Evolutionary conservation across 2,797 vertebrate genomes (phyloP).

Genomic region (Centropyge bicolor): DNA sequence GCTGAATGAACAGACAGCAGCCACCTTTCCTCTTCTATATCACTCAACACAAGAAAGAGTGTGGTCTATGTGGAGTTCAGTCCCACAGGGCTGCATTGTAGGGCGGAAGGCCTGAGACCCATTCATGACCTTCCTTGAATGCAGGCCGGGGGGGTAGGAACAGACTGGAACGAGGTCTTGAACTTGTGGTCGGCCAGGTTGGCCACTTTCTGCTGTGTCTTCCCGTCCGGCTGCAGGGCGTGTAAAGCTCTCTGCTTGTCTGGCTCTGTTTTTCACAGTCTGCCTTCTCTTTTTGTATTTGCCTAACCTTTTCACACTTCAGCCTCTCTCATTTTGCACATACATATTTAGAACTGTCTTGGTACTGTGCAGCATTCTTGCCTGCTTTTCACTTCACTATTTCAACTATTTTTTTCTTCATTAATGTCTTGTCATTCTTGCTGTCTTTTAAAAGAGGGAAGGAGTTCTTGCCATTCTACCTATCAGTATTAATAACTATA

Average conservation of each 20-base stretch:
- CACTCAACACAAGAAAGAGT: conserved; percentile 14
- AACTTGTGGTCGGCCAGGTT: conserved; percentile 16
- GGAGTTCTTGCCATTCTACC: neutral
- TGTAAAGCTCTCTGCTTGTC: neutral
- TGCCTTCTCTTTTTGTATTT: neutral
- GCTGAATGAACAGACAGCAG: conserved; percentile 30
- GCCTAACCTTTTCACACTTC: neutral
- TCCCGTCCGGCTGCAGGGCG: neutral
- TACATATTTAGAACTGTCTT: neutral
- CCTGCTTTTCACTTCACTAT: neutral
- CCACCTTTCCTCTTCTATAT: conserved; percentile 20
- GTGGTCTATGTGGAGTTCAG: conserved; percentile 17
- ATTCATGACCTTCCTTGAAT: conserved; percentile 34
- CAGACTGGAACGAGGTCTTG: conserved; percentile 41
- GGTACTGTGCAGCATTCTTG: neutral
- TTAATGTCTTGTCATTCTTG: neutral
- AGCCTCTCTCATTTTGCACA: neutral
- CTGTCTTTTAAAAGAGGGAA: neutral
- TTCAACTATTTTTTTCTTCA: neutral
- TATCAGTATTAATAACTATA: neutral
- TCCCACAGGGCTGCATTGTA: conserved; percentile 26
- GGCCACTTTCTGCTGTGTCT: conserved; percentile 10
- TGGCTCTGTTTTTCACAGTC: neutral
- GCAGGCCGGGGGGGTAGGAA: neutral
- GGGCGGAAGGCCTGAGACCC: conserved; percentile 21